phyloP scores from a whole-genome alignment of 2,113 vertebrate species.

The Piaya cayana region DNA sequence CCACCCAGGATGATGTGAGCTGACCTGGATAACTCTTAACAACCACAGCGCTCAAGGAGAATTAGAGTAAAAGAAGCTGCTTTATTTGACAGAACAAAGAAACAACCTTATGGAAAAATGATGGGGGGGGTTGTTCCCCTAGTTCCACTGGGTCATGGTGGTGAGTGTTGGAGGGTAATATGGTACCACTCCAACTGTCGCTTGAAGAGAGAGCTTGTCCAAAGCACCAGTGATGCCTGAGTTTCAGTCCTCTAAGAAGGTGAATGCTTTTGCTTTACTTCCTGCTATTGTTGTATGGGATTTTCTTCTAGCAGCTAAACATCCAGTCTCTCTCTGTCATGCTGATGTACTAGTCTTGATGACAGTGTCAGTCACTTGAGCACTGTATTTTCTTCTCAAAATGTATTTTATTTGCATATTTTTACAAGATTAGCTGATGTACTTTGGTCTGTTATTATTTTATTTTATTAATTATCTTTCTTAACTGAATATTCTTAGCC shows the following conservation, averaged over 20 bases:
- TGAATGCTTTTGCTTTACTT: background rate
- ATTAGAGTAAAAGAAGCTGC: background rate
- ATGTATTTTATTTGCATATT: background rate
- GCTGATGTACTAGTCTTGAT: background rate
- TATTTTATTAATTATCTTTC: background rate
- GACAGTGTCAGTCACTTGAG: background rate
- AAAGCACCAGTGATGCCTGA: background rate
- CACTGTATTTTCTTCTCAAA: background rate
- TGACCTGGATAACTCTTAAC: background rate
- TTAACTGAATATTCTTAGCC: conserved; percentile 6
- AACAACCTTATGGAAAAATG: background rate
- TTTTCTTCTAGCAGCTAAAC: background rate
- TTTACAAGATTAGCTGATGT: background rate
- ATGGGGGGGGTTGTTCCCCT: rapidly evolving
- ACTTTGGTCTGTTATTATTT: background rate
- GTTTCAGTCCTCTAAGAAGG: background rate
- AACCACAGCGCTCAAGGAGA: background rate
- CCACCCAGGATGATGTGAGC: background rate
- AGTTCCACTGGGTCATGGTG: background rate
- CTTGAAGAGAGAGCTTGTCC: background rate
- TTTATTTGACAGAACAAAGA: background rate
- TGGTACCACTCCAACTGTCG: background rate
- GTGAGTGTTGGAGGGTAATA: rapidly evolving
- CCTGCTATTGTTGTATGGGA: background rate
- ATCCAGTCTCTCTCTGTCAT: background rate